Evolutionary conservation across 2,797 vertebrate genomes (phyloP).

Genomic region (Myotis myotis): DNA sequence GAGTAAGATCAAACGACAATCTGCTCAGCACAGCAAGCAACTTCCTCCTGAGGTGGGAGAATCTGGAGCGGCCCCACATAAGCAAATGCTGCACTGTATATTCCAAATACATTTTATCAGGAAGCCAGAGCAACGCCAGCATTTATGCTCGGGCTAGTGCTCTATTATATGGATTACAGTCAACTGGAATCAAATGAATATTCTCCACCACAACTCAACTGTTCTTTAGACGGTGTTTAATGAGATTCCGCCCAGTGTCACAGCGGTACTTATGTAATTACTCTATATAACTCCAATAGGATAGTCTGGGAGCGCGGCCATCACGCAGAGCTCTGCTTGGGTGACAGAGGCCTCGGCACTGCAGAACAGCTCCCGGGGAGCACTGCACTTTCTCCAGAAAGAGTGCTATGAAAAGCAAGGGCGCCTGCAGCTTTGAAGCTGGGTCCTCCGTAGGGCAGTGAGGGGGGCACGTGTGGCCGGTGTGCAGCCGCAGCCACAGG

Average conservation of each 20-base stretch:
- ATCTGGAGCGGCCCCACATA: slow-evolving; percentile 53
- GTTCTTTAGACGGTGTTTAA: slow-evolving; percentile 64
- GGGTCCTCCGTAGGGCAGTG: neutral
- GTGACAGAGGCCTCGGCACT: neutral
- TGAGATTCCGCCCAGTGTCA: slow-evolving; percentile 69
- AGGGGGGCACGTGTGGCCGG: neutral
- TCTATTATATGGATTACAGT: slow-evolving; percentile 18
- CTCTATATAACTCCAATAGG: slow-evolving; percentile 43
- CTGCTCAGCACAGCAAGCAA: slow-evolving; percentile 12
- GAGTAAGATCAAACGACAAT: slow-evolving; percentile 23
- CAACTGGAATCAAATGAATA: slow-evolving; percentile 58
- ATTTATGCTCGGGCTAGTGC: neutral
- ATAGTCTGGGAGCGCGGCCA: neutral
- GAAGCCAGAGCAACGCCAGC: neutral
- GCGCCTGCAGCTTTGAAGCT: neutral
- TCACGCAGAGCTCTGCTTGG: neutral
- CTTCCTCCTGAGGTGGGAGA: slow-evolving; percentile 49
- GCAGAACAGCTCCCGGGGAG: neutral
- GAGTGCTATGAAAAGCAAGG: neutral
- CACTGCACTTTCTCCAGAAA: neutral
- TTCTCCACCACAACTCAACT: slow-evolving; percentile 52
- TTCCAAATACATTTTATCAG: neutral
- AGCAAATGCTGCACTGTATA: slow-evolving; percentile 30
- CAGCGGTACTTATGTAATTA: slow-evolving; percentile 67
- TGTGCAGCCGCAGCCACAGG: neutral